Conservation (phyloP, 2,113 vertebrate genomes). For the Semnornis frantzii region DNA sequence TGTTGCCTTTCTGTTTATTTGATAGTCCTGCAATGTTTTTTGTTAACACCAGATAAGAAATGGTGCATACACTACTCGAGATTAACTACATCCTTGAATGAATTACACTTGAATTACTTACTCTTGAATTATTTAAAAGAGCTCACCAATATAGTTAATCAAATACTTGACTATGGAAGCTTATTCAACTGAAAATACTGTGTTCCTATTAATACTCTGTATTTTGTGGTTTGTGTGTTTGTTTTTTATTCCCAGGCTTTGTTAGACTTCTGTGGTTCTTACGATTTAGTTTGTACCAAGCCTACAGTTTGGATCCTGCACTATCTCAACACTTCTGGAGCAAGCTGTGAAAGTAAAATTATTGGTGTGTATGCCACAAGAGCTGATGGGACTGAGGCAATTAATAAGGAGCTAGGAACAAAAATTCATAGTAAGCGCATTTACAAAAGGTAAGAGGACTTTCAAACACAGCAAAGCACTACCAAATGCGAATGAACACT, state of each 20-base stretch:
- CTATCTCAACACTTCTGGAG: constrained; percentile 77
- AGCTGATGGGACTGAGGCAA: constrained; percentile 71
- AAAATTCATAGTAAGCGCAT: constrained; percentile 76
- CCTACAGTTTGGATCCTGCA: constrained; percentile 80
- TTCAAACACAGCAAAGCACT: neutral
- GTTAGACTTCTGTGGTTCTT: constrained; percentile 77
- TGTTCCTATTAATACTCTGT: neutral
- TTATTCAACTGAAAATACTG: neutral
- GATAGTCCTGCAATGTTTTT: neutral
- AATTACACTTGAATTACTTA: neutral
- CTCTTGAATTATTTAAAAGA: neutral
- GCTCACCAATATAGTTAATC: neutral
- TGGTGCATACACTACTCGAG: neutral
- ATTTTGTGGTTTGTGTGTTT: neutral
- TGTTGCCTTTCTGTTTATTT: neutral
- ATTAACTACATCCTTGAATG: neutral
- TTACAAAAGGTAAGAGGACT: constrained; percentile 74
- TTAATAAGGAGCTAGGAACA: constrained; percentile 72
- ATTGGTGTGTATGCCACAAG: constrained; percentile 77
- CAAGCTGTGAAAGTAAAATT: constrained; percentile 79
- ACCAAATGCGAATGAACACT: neutral
- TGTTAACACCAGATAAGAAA: neutral
- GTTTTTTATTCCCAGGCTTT: constrained; percentile 62
- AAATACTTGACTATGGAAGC: neutral
- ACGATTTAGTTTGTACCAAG: constrained; percentile 74